Conservation (phyloP, 2,797 vertebrate genomes). For the Balearica regulorum region DNA sequence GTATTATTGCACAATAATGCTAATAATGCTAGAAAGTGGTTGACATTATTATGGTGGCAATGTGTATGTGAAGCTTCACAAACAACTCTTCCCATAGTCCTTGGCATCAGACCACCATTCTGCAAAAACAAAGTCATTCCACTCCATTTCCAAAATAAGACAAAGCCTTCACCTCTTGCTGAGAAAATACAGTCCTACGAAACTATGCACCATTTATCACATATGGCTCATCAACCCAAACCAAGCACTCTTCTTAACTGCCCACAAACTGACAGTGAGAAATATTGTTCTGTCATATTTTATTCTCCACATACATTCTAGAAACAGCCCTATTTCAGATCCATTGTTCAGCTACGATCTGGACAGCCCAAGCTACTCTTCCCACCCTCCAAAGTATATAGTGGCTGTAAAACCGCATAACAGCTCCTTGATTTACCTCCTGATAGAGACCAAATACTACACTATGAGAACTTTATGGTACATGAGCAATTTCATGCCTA, state of each 20-base stretch:
- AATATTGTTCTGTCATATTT: constrained; percentile 27
- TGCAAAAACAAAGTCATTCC: background rate
- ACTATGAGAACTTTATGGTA: background rate
- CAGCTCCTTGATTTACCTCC: background rate
- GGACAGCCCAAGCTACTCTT: background rate
- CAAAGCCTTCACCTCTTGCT: constrained; percentile 22
- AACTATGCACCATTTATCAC: constrained; percentile 21
- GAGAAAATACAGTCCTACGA: constrained; percentile 22
- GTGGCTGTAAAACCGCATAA: background rate
- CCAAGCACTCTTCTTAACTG: background rate
- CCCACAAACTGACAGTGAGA: constrained; percentile 41
- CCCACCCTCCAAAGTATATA: background rate
- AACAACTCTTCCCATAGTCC: background rate
- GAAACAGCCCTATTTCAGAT: constrained; percentile 18
- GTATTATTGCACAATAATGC: background rate
- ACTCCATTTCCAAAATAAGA: constrained; percentile 15
- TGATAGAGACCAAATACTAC: background rate
- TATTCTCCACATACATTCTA: constrained; percentile 9
- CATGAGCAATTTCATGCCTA: background rate
- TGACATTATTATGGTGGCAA: background rate
- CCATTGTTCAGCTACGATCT: background rate
- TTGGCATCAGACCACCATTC: constrained; percentile 16
- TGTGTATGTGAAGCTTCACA: background rate
- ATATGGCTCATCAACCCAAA: constrained; percentile 1
- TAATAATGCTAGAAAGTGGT: background rate